A percentile compares a stretch with the other conserved stretches of the same genome.
Conservation (phyloP, 2,888 invertebrate species). For the Caenorhabditis virilis region DNA sequence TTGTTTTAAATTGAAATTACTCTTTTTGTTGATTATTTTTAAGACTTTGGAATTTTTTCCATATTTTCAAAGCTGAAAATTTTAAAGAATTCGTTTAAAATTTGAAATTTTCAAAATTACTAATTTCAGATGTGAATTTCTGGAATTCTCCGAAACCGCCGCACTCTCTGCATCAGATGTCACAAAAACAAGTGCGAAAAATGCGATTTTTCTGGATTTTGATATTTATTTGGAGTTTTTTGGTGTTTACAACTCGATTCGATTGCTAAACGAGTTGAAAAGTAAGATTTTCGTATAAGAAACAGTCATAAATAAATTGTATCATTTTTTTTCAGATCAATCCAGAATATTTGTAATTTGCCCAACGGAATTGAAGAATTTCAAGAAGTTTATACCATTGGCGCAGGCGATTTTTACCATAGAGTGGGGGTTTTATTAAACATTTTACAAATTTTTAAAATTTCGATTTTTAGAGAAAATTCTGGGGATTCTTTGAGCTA, state of each 20-base stretch:
- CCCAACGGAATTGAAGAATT: neutral
- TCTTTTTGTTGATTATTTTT: too few relatives aligned
- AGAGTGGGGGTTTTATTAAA: neutral
- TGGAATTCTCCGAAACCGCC: neutral
- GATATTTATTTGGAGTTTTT: constrained; percentile 5
- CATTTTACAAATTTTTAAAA: too few relatives aligned
- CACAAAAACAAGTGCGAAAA: neutral
- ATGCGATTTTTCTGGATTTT: constrained; percentile 23
- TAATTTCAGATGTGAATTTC: neutral
- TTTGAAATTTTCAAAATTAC: neutral
- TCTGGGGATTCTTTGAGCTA: too few relatives aligned
- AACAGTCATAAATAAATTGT: neutral
- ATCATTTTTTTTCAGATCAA: constrained; percentile 1
- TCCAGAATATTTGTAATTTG: neutral
- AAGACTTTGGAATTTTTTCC: too few relatives aligned
- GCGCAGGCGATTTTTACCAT: neutral
- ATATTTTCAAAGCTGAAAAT: too few relatives aligned
- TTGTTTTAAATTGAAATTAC: too few relatives aligned
- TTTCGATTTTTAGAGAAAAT: too few relatives aligned
- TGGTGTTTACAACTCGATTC: constrained; percentile 1
- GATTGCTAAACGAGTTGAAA: constrained; percentile 7
- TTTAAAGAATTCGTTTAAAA: too few relatives aligned
- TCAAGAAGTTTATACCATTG: neutral
- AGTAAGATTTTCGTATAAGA: constrained; percentile 1
- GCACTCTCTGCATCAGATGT: neutral